Base-by-base conservation (phyloP, 2,797 vertebrate genomes). In the Manis javanica region DNA sequence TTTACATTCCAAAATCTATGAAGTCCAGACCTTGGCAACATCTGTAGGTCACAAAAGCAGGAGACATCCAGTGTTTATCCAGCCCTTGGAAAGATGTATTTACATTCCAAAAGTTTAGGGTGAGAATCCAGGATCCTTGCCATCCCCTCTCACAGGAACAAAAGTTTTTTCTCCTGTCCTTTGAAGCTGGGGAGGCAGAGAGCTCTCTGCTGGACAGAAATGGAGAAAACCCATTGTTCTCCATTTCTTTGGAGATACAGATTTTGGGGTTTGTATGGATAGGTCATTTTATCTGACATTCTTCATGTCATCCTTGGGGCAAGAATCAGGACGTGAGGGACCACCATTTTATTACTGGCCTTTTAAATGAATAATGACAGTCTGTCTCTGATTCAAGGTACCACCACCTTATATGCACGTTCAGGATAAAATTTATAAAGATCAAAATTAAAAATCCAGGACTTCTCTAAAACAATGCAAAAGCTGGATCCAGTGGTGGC, bases 1-100 rank as follows among this genome's bases (percentile, higher is more conserved):
- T 75, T 93, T 87, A 82, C 74, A 87, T 90, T 90, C 61, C 82
- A 24, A 81, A 96, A 34, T 57, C 74, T 81, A 51, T 72, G 57
- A 42, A 74, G n/a, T 51, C 51, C 66, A 81, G 66, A 39, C 18
- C 51, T 90, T 42, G 74, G 81, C 49, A 14, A 59, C 39, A 85
- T 29, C 66, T 86, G 49, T 31, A 66, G 81, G 64, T 88, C 77
- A 83, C 10, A n/a, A 82, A 92, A 82, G 29, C 63, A 75, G 77
- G 68, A 92, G 89, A 66, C 68, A 75, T 23, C 23, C 21, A 75
- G n/a, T 84, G 42, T 69, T 88, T 92, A 77, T 88, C 69, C 77
- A 69, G 61, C 53, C 39, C 61, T 83, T 46, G 1, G 23, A 61
- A 88, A 83, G 53, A 69, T 79, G 11, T 61, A 68, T 92, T 92